Evolutionary conservation across 1,140 invertebrate genomes (phyloP), one percentile per base, ranked within the genome.

Genomic region (Aphaenogaster ashmeadi): DNA sequence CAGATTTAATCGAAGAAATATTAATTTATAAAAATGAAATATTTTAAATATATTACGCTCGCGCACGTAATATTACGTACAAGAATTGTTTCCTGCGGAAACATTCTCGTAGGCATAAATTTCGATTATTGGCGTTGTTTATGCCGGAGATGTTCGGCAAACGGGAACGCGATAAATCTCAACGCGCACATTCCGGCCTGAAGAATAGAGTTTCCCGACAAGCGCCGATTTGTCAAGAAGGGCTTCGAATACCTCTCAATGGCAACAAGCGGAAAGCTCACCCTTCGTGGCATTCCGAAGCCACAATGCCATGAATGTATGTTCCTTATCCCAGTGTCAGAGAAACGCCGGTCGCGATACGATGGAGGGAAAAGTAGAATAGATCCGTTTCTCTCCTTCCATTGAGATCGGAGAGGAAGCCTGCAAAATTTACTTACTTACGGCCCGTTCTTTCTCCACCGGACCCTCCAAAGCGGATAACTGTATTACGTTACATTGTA

Each of bases 161-260:
- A 92, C 91, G 88, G 89, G 84, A 84, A 75, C 86, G 89, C 92
- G 91, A 94, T 94, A 94, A 94, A 95, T 94, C 91, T 88, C 64
- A 86, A 88, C 87, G 90, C 87, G 86, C 87, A 87, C 91, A 75
- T 92, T 89, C 87, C 90, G 86, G 90, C 71, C 86, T 75, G 89
- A 93, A 94, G 94, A 95, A 95, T 94, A 85, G 92, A 93, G 90
- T 94, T 93, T 93, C 91, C 92, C 93, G 92, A 94, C 93, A 94
- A 95, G 91, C 92, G 92, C 88, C 94, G 94, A 95, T 95, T 95
- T 94, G 94, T 95, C 94, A 95, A 93, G 90, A 92, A 93, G 93
- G 93, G 91, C 92, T 94, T 94, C 92, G 86, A 94, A 94, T 93
- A 89, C 91, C 92, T 93, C 92, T 93, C 94, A 94, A 94, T 94